Evolutionary conservation across 1,140 invertebrate species (phyloP).

Genomic region (Anoplophora glabripennis): DNA sequence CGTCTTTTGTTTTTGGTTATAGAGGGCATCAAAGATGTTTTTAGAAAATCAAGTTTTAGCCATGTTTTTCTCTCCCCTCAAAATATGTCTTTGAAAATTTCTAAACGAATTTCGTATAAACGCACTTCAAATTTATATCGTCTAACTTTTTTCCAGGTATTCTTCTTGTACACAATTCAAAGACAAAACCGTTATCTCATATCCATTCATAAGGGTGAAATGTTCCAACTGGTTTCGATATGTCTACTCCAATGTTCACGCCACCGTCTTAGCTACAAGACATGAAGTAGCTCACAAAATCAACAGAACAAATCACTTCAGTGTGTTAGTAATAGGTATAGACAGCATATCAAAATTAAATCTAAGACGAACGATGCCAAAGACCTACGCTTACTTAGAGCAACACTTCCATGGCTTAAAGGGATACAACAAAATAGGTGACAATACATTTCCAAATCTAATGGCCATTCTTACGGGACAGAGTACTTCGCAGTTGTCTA

Average conservation of each 20-base stretch:
- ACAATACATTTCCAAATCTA: conserved; percentile 81
- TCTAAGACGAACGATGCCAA: conserved; percentile 72
- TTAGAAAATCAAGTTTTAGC: too few relatives aligned
- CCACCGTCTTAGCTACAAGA: conserved; percentile 39
- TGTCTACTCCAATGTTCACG: conserved; percentile 54
- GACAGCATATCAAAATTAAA: conserved; percentile 80
- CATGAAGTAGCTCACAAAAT: conserved; percentile 28
- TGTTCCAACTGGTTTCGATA: conserved; percentile 44
- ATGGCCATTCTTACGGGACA: conserved; percentile 73
- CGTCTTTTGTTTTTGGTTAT: too few relatives aligned
- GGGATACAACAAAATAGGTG: conserved; percentile 69
- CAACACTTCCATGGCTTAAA: conserved; percentile 53
- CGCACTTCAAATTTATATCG: conserved; percentile 5
- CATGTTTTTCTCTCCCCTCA: too few relatives aligned
- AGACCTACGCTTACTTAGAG: conserved; percentile 64
- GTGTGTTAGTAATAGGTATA: conserved; percentile 73
- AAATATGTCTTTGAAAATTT: too few relatives aligned
- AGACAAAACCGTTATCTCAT: conserved; percentile 41
- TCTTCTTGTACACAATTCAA: conserved; percentile 49
- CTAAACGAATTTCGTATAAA: too few relatives aligned
- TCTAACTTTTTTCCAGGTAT: conserved; percentile 42
- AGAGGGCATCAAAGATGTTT: too few relatives aligned
- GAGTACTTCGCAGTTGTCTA: conserved; percentile 48
- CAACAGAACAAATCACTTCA: conserved; percentile 42
- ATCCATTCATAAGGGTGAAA: conserved; percentile 48